Percentiles rank a stretch among this genome's conserved stretches.
phyloP scores from a whole-genome alignment of 1,140 invertebrate species.

The Drosophila elegans region DNA sequence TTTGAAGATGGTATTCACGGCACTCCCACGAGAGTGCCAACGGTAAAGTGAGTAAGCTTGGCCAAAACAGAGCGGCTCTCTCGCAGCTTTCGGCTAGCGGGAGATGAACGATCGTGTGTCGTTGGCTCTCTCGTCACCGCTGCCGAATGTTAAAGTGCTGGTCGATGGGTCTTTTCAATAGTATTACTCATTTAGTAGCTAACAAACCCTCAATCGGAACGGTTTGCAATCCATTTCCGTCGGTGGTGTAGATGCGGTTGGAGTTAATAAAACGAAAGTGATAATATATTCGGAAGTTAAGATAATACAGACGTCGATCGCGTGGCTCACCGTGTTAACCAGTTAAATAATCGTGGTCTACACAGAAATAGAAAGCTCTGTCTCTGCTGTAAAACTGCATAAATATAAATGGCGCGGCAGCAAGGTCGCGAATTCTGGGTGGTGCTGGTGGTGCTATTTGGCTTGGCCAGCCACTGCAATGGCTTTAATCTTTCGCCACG shows the following conservation, averaged over 20 bases:
- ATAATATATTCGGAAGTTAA: constrained; percentile 19
- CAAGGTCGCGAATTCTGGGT: constrained; percentile 26
- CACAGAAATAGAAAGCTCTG: neutral
- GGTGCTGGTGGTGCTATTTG: constrained; percentile 15
- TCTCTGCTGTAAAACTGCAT: neutral
- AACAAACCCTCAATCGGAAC: constrained; percentile 17
- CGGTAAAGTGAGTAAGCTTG: constrained; percentile 40
- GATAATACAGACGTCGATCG: neutral
- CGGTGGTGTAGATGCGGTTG: neutral
- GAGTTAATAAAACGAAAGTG: constrained; percentile 27
- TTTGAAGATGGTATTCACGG: constrained; percentile 16
- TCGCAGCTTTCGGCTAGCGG: neutral
- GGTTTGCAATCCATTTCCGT: constrained; percentile 1
- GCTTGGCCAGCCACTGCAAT: neutral
- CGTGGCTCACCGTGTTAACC: constrained; percentile 21
- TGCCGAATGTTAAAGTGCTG: constrained; percentile 1
- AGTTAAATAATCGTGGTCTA: constrained; percentile 31
- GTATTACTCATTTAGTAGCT: constrained; percentile 12
- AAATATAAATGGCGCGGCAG: constrained; percentile 48
- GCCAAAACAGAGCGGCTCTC: constrained; percentile 23
- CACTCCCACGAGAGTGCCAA: constrained; percentile 31
- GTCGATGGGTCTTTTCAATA: neutral
- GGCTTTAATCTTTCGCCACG: constrained; percentile 79
- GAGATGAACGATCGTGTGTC: too few species aligned
- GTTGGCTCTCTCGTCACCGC: neutral